Evolutionary conservation across 1,140 invertebrate species (phyloP).

Genomic region (Mactra quadrangularis): DNA sequence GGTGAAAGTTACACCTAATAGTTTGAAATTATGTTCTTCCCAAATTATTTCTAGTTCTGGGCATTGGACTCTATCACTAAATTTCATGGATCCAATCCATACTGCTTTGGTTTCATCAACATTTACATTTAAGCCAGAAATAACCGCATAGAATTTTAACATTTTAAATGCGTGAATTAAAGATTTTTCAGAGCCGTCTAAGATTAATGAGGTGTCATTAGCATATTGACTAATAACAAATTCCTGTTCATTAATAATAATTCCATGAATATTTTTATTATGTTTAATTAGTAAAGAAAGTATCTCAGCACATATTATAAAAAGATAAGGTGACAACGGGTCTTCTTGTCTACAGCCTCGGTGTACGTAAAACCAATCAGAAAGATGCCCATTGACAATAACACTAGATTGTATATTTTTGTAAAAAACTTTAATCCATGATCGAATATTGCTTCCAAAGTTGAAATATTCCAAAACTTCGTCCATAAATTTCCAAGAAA

Average conservation of each 20-base stretch:
- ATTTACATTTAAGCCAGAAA: constrained; percentile 13
- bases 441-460: background rate
- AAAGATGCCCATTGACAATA: constrained; percentile 39
- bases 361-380: constrained; percentile 10
- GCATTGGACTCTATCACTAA: background rate
- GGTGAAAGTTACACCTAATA: too few relatives aligned
- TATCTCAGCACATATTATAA: constrained; percentile 44
- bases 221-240: constrained; percentile 12
- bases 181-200: constrained; percentile 27
- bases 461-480: background rate
- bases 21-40: too few relatives aligned
- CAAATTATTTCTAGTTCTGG: background rate
- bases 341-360: constrained; percentile 51
- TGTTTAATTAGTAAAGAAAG: constrained; percentile 7
- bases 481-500: constrained; percentile 10
- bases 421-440: background rate
- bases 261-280: constrained; percentile 14
- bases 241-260: constrained; percentile 7
- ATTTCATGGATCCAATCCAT: too few relatives aligned
- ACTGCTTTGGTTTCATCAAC: constrained; percentile 24
- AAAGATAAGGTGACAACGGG: constrained; percentile 52
- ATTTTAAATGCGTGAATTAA: background rate
- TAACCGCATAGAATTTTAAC: background rate
- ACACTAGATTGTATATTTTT: too few relatives aligned
- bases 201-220: background rate